These are phyloP conservation scores for Thalpophila matura DNA, from an alignment of 2,888 invertebrate species.

Conservation along the genomic window DNA sequence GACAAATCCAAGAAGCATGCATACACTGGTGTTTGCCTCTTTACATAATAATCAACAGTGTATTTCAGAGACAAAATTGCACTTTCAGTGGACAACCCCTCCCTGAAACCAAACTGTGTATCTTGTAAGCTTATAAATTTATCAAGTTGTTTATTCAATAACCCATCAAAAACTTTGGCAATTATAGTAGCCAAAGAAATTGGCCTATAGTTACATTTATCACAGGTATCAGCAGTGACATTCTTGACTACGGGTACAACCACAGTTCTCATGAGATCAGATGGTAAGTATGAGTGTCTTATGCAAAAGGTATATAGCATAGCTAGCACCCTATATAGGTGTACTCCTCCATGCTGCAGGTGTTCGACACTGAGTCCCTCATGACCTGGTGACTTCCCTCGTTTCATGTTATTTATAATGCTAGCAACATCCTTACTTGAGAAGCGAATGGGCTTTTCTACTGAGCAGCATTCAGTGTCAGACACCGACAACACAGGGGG, in stretches of 20 bases:
- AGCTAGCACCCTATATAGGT: conserved; percentile 36
- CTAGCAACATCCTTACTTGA: conserved; percentile 3
- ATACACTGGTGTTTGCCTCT: conserved; percentile 7
- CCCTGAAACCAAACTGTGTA: conserved; percentile 42
- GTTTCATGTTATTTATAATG: conserved; percentile 1
- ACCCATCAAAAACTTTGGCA: conserved; percentile 43
- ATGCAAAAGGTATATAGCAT: conserved; percentile 46
- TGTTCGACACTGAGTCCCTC: conserved; percentile 51
- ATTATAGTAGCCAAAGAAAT: conserved; percentile 41
- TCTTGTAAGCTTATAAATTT: conserved; percentile 28
- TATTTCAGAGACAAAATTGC: conserved; percentile 40
- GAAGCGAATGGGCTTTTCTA: background rate
- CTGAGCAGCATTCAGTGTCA: background rate
- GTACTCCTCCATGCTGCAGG: conserved; percentile 43
- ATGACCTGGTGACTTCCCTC: conserved; percentile 35
- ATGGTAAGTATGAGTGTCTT: conserved; percentile 13
- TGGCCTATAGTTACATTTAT: conserved; percentile 50
- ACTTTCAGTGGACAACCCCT: conserved; percentile 34
- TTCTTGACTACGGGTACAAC: conserved; percentile 51
- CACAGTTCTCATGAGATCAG: background rate
- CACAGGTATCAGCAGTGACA: conserved; percentile 45
- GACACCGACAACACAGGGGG: background rate
- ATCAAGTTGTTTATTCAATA: conserved; percentile 38
- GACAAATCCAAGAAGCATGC: too few relatives aligned
- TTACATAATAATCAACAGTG: conserved; percentile 18